Conservation (phyloP, 2,113 vertebrate genomes). For the Carassius auratus region DNA sequence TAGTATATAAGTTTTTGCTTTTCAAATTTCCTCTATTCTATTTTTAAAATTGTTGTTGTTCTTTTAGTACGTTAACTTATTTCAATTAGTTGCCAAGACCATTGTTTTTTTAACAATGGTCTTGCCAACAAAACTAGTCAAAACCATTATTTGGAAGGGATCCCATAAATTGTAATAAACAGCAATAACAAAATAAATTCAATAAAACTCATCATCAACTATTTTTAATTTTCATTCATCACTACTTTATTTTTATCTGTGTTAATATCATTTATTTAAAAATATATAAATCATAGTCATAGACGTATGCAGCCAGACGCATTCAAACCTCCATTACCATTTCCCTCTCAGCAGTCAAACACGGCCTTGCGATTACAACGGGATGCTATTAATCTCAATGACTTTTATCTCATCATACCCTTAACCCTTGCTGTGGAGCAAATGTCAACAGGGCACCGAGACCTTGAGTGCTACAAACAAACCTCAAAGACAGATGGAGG, state of each 20-base stretch:
- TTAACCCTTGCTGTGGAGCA: conserved; percentile 37
- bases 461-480: background rate
- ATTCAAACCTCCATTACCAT: background rate
- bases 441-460: conserved; percentile 44
- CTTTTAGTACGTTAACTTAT: background rate
- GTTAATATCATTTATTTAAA: background rate
- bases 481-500: conserved; percentile 22
- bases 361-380: background rate
- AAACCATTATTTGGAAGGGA: background rate
- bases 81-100: background rate
- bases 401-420: conserved; percentile 60
- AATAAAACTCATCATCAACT: background rate
- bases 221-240: background rate
- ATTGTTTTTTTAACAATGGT: too few species aligned
- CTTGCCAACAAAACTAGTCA: too few species aligned
- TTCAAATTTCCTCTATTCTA: background rate
- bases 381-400: conserved; percentile 9
- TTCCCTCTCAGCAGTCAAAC: background rate
- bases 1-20: background rate
- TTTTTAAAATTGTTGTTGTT: background rate
- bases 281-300: background rate
- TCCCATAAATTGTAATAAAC: background rate
- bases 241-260: background rate
- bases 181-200: background rate
- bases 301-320: background rate